Base-by-base conservation (phyloP, 1,140 invertebrate genomes). In the Aleiodes sp. region DNA sequence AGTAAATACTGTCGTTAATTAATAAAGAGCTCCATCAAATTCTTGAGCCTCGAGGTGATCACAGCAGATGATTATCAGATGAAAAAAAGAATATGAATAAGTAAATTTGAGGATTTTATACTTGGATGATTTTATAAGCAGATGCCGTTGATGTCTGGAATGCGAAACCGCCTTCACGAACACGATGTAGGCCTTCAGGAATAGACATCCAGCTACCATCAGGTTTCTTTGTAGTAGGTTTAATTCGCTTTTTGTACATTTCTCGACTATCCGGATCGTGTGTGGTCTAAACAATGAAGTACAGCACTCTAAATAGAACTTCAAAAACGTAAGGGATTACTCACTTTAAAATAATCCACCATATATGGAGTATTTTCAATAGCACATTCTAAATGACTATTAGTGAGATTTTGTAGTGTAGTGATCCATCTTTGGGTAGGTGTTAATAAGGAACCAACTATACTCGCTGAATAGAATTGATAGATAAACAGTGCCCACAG, bases 381-480 rank as follows among this genome's bases (percentile, higher is more conserved):
- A 10, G 89, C 90, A 33, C 89, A 84, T 28, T 87, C 84, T 24
- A 93, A 75, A 12, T 89, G 84, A 65, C 91, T 92, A 7, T 90
- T 76, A 3, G 88, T 68, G 31, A 93, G 77, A 77, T 93, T 90
- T 8, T 84, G 77, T 0, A 92, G 31, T 1, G 87, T 90, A 35
- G 85, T 89, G 4, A 94, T 92, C 3, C 87, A 89, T 65, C 87
- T 88, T 0, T 88, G 88, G 24, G 90, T 87, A 61, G 90, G 88
- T 67, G 90, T 88, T 24, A 93, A 80, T n/a, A 93, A 79, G 1
- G 89, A 90, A 3, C 92, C 91, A 1, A 93, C 91, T 64, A 94
- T 90, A 68, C 88, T 91, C 0, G 91, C 92, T 16, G 91, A 92
- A 78, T 93, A 94, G 74, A 92, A 93, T 77, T 92, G 91, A 80